These are phyloP conservation scores for Girardinus metallicus DNA, from an alignment of 2,797 vertebrate genomes.

Conservation along the genomic window DNA sequence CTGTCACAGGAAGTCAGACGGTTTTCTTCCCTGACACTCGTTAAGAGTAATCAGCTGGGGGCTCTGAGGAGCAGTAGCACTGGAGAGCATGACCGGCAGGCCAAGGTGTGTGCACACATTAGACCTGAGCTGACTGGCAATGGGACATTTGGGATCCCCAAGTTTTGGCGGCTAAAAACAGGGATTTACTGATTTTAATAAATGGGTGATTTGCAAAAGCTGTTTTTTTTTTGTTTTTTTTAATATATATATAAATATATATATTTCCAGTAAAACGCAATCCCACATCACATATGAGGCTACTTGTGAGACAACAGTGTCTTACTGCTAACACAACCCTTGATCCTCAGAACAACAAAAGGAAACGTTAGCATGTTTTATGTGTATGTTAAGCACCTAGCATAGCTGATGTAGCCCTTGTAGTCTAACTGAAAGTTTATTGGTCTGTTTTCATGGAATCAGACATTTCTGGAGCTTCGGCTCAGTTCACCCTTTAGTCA, in stretches of 20 bases:
- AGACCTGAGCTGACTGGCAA: background rate
- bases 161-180: background rate
- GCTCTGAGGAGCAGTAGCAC: slow-evolving; percentile 32
- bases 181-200: background rate
- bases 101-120: background rate
- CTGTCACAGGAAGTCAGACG: slow-evolving; percentile 30
- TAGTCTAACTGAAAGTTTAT: background rate
- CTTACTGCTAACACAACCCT: background rate
- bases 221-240: background rate
- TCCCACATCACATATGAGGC: background rate
- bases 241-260: no score
- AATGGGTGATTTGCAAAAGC: background rate
- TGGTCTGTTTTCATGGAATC: background rate
- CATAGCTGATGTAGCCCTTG: background rate
- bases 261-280: background rate
- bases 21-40: slow-evolving; percentile 24
- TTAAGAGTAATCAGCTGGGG: slow-evolving; percentile 32
- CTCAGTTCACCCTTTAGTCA: background rate
- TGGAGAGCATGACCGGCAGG: background rate
- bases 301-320: background rate
- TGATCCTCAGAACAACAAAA: background rate
- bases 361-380: background rate
- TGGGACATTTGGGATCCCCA: background rate
- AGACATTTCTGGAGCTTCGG: background rate
- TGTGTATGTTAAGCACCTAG: background rate